Evolutionary conservation across 2,113 vertebrate species (phyloP).

Genomic region (Serinus canaria): DNA sequence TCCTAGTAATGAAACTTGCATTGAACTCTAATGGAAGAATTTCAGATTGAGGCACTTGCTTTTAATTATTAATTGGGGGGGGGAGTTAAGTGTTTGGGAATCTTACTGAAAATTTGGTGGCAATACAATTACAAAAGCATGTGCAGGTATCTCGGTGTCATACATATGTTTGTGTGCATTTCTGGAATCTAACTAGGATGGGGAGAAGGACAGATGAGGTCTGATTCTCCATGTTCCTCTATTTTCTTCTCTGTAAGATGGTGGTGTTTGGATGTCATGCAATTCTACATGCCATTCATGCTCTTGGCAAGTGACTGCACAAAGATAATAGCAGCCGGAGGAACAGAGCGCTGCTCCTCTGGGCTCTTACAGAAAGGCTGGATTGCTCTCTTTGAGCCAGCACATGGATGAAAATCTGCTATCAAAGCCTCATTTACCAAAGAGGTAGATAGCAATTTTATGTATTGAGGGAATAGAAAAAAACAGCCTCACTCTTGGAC

Average conservation of each 20-base stretch:
- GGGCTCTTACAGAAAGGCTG: neutral
- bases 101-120: neutral
- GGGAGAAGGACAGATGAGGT: neutral
- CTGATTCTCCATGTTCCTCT: neutral
- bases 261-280: neutral
- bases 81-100: neutral
- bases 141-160: neutral
- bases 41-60: neutral
- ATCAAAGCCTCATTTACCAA: neutral
- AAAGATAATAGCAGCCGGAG: neutral
- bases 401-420: neutral
- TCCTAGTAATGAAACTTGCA: neutral
- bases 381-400: neutral
- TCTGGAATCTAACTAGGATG: neutral
- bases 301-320: neutral
- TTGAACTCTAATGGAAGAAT: neutral
- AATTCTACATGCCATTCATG: neutral
- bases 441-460: conserved; percentile 16
- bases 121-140: neutral
- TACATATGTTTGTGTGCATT: neutral
- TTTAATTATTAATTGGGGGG: neutral
- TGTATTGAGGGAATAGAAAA: neutral
- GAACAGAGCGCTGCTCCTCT: neutral
- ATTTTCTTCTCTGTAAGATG: neutral
- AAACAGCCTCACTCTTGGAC: neutral